Evolutionary conservation across 2,888 invertebrate species (phyloP).

Genomic region (Dysmachus trigonus): DNA sequence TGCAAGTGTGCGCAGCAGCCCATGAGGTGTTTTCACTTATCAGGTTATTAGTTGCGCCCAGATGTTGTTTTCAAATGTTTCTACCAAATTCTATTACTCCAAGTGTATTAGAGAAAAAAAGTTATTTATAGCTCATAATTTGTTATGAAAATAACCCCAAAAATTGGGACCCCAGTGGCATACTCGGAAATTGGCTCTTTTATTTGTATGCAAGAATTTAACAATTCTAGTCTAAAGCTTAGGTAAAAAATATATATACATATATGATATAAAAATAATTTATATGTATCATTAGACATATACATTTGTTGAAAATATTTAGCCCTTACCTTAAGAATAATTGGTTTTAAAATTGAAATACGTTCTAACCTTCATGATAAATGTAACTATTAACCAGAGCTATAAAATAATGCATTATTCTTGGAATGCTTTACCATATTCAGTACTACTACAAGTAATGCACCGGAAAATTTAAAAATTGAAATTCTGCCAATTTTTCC

Average conservation of each 20-base stretch:
- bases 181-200: neutral
- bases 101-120: constrained; percentile 1
- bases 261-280: neutral
- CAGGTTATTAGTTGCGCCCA: constrained; percentile 24
- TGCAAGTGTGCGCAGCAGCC: constrained; percentile 9
- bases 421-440: no score
- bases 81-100: neutral
- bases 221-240: neutral
- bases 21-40: constrained; percentile 16
- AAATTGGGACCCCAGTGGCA: neutral
- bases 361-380: neutral
- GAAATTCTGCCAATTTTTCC: no score
- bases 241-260: neutral
- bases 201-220: neutral
- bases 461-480: no score
- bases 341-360: neutral
- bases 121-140: neutral
- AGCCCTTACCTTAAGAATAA: no score
- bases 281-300: neutral
- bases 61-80: constrained; percentile 6
- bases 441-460: no score
- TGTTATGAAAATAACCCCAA: neutral
- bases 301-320: neutral
- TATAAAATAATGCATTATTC: no score
- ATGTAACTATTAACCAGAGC: no score